Conservation (phyloP, 2,888 invertebrate genomes). For the Amphipoea oculea region DNA sequence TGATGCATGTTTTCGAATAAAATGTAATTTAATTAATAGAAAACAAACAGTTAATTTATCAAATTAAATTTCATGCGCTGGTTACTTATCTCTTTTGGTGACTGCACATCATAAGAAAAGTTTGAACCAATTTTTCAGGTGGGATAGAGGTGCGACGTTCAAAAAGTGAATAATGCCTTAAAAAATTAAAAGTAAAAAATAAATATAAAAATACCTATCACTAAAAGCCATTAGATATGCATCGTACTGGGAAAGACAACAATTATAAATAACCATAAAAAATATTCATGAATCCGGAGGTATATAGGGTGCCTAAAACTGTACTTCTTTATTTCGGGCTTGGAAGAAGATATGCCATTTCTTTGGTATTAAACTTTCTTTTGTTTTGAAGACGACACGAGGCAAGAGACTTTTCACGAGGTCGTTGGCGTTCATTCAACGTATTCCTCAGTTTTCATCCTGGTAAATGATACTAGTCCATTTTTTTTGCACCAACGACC, state of each 20-base stretch:
- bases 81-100: background rate
- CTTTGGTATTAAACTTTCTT: slow-evolving; percentile 41
- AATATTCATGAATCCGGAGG: slow-evolving; percentile 61
- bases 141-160: slow-evolving; percentile 56
- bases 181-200: slow-evolving; percentile 57
- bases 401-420: no score
- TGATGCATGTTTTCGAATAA: background rate
- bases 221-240: slow-evolving; percentile 69
- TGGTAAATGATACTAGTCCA: background rate
- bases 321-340: slow-evolving; percentile 13
- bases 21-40: background rate
- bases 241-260: slow-evolving; percentile 73
- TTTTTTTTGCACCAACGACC: background rate
- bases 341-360: slow-evolving; percentile 2
- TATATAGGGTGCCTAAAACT: slow-evolving; percentile 10
- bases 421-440: background rate
- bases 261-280: slow-evolving; percentile 77
- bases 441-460: background rate
- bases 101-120: slow-evolving; percentile 3
- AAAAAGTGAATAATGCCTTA: slow-evolving; percentile 57
- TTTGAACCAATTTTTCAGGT: slow-evolving; percentile 35
- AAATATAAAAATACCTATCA: slow-evolving; percentile 66
- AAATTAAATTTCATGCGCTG: background rate
- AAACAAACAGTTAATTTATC: background rate
- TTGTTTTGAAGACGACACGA: background rate